Percentiles rank a stretch among this genome's conserved stretches.
Evolutionary conservation across 2,113 vertebrate species (phyloP).

Genomic region (Grus americana): DNA sequence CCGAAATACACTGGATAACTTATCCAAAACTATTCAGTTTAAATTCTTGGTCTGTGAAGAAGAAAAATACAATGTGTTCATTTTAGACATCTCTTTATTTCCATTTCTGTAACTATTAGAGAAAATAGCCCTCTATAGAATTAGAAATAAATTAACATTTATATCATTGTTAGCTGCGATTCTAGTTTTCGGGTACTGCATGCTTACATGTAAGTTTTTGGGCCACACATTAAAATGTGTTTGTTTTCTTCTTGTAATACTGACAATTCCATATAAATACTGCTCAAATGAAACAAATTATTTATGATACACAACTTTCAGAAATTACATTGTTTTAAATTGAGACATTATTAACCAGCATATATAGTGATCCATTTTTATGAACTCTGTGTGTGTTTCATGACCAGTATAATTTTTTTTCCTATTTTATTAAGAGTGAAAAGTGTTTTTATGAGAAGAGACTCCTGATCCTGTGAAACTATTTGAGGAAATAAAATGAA

Average conservation of each 20-base stretch:
- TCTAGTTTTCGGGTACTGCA: neutral
- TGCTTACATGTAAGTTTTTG: neutral
- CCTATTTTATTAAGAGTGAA: slow-evolving; percentile 26
- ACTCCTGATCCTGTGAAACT: neutral
- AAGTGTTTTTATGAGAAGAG: slow-evolving; percentile 20
- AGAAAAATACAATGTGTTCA: neutral
- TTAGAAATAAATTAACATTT: slow-evolving; percentile 37
- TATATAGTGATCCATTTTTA: neutral
- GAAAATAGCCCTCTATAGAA: neutral
- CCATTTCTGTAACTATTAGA: neutral
- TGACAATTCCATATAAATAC: neutral
- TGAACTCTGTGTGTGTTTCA: neutral
- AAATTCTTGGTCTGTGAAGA: neutral
- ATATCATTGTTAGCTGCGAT: neutral
- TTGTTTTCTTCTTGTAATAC: neutral
- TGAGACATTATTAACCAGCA: neutral
- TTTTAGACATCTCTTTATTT: neutral
- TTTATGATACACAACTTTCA: neutral
- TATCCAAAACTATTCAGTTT: neutral
- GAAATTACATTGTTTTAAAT: neutral
- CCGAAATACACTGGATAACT: neutral
- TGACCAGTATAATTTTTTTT: slow-evolving; percentile 1
- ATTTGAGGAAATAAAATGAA: neutral
- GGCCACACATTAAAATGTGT: neutral
- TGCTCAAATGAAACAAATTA: neutral